Evolutionary conservation across 1,140 invertebrate species (phyloP).

Genomic region (Nomia melanderi): DNA sequence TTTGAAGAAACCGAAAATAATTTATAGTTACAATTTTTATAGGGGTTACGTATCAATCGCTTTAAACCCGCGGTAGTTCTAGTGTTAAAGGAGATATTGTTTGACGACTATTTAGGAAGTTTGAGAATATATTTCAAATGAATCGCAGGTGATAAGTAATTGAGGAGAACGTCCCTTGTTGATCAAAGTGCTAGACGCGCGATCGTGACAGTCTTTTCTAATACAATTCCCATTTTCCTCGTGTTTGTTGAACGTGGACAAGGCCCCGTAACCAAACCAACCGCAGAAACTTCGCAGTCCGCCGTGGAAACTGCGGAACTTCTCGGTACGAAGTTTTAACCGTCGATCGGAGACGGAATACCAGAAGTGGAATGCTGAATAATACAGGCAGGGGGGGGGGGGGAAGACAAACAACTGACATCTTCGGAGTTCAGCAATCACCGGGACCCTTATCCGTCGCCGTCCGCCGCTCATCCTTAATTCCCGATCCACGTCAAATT

Average conservation of each 20-base stretch:
- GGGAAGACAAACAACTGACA: slow-evolving; percentile 36
- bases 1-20: too few species aligned
- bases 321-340: slow-evolving; percentile 29
- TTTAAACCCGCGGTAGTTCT: too few species aligned
- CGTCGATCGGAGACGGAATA: slow-evolving; percentile 5
- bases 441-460: neutral
- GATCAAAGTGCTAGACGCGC: too few species aligned
- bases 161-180: too few species aligned
- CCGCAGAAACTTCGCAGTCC: neutral
- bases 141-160: too few species aligned
- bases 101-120: too few species aligned
- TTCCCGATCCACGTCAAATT: slow-evolving; percentile 11
- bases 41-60: too few species aligned
- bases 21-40: too few species aligned
- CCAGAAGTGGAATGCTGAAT: slow-evolving; percentile 17
- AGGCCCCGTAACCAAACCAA: neutral
- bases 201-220: neutral
- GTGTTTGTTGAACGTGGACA: slow-evolving; percentile 1
- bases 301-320: neutral
- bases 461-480: neutral
- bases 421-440: slow-evolving; percentile 26
- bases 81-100: too few species aligned
- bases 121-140: too few species aligned
- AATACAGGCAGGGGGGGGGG: neutral
- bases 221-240: neutral